Evolutionary conservation across 2,888 invertebrate genomes (phyloP), one percentile per base, ranked within the genome.

Genomic region (Protophormia terraenovae): DNA sequence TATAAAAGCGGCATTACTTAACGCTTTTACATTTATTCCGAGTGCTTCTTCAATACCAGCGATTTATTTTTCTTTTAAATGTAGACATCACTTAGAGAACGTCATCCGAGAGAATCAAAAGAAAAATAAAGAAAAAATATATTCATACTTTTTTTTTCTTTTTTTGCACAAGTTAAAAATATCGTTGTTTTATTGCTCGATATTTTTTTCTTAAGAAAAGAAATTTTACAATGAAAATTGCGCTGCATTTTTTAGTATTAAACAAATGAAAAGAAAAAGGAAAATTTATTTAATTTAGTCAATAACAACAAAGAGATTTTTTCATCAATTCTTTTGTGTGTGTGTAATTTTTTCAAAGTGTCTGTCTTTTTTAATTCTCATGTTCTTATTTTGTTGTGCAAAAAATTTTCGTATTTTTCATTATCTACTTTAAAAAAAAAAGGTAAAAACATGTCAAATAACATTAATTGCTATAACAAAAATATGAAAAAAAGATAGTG

Each of bases 81-180:
- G 50, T 79, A 45, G 50, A 58, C 78, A 72, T 55, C 79, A 80
- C 72, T 72, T 22, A 22, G n/a, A 76, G 53, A 81, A 81, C 84
- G 82, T 82, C 82, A 82, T 60, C 38, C 69, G 58, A 53, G 62
- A 85, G 50, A 50, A 72, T 50, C 27, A 64, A 75, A 78, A 32
- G 67, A 76, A 53, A n/a, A 66, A n/a, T 53, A 64, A 47, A 24
- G 10, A 66, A 75, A 53, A 67, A 55, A 27, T 27, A 84, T 75
- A 67, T 55, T 73, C 24, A 67, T 71, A 58, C 58, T 64, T 67
- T 35, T 64, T 71, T 66, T 22, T 35, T 64, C 64, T 66, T 22
- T 47, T 76, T 80, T 64, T 77, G 67, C 60, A 73, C 58, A 71
- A 78, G 62, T 78, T 75, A 75, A 85, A 85, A 84, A 84, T 84